Evolutionary conservation across 64 coral and sea anemone genomes (phyloP), one percentile per base, ranked within the genome.

Genomic region (Porites australiensis): DNA sequence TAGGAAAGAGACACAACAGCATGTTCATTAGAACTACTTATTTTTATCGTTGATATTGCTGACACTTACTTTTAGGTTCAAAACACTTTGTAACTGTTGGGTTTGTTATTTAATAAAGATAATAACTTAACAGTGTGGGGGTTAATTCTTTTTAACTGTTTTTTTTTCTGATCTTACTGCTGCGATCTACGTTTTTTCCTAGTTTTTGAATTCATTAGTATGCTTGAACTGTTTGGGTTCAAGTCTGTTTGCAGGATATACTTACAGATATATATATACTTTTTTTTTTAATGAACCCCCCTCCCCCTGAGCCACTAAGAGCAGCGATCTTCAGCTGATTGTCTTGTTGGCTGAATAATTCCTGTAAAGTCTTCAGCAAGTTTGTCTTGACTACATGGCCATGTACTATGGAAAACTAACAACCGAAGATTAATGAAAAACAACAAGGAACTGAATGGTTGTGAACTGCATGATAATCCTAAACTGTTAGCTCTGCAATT

Each of bases 401-500:
- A 77, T 55, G 74, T 16, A 52, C 52, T 19, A 55, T 53, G 50
- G 74, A 77, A 77, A 77, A 2, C 74, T 77, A 12, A 77, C 64
- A 18, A 77, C 52, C 52, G 49, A 77, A 51, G 15, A 19, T 66
- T n/a, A 66, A 14, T 66, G 64, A n/a, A 66, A 66, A 60, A 66
- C n/a, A n/a, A n/a, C 15, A 66, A n/a, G 15, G 20, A 15, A 37
- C 27, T 37, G 15, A 5, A 71, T 71, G 21, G 68, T 71, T 21
- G 23, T 50, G 22, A 79, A 4, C 58, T 79, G 4, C 8, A 59
- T 58, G n/a, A 16, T 1, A 79, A 79, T 58, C 37, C 10, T 69
- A 13, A 79, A 65, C 49, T 89, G 75, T 46, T 59, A 53, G 46
- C 61, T 52, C 79, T 89, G 65, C 77, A 72, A 53, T 87, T 37